These are phyloP conservation scores for Acanthaster planci DNA, from an alignment of 35 echinoderm and acorn worm species.

Conservation along the genomic window DNA sequence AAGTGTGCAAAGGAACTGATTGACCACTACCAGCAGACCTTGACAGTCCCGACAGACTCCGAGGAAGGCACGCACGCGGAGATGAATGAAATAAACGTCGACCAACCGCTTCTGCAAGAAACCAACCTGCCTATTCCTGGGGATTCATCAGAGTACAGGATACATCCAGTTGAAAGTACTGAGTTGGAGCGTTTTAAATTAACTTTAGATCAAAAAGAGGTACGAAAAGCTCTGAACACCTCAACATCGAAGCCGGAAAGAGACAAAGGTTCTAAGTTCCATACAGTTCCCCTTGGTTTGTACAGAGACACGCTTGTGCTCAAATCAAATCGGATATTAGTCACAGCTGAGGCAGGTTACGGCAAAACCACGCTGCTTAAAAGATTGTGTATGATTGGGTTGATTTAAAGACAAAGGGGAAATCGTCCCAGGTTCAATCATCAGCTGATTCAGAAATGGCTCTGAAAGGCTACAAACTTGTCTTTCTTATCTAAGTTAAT, in stretches of 20 bases:
- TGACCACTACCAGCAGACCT: neutral
- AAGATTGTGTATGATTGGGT: constrained; percentile 40
- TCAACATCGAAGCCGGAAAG: no score
- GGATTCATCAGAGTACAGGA: neutral
- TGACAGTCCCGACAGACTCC: neutral
- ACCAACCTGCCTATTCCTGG: neutral
- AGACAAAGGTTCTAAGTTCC: no score
- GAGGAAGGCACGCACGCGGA: neutral
- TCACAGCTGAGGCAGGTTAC: constrained; percentile 17
- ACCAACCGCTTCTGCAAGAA: neutral
- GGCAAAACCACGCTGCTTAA: constrained; percentile 26
- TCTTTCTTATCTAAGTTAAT: constrained; percentile 13
- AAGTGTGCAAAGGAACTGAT: neutral
- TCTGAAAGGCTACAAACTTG: neutral
- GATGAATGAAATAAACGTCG: neutral
- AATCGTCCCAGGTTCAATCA: neutral
- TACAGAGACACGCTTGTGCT: neutral
- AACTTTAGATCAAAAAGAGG: no score
- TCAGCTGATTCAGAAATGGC: neutral
- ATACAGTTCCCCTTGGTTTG: neutral
- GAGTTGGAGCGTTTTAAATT: no score
- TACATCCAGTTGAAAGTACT: no score
- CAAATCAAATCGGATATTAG: neutral
- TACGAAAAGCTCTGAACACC: no score
- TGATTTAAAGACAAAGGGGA: neutral